phyloP scores from a whole-genome alignment of 2,888 invertebrate genomes.

The Meloe dianella region DNA sequence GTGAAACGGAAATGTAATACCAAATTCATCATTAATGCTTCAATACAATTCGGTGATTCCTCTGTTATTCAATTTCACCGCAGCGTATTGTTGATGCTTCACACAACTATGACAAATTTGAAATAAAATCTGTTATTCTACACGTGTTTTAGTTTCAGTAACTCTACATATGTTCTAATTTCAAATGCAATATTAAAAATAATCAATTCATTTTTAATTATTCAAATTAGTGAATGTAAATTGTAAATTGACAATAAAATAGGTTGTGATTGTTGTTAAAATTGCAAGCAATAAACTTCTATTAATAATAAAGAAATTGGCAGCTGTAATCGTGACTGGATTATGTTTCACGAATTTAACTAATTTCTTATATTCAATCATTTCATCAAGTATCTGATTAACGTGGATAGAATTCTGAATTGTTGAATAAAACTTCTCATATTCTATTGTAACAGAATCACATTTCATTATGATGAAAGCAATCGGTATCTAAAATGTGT shows the following conservation, averaged over 20 bases:
- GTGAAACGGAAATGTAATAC: too few relatives aligned
- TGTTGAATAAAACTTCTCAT: not conserved
- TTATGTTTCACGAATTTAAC: not conserved
- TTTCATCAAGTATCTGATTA: not conserved
- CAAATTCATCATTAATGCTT: too few relatives aligned
- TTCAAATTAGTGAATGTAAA: not conserved
- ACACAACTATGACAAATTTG: too few relatives aligned
- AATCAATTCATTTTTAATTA: too few relatives aligned
- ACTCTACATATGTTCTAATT: too few relatives aligned
- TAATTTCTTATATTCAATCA: not conserved
- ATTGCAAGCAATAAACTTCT: not conserved
- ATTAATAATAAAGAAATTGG: not conserved
- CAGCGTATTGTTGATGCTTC: too few relatives aligned
- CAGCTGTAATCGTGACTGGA: not conserved
- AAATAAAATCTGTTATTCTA: too few relatives aligned
- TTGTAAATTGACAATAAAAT: not conserved
- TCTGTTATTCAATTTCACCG: too few relatives aligned
- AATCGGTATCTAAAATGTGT: not conserved
- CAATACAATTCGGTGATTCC: too few relatives aligned
- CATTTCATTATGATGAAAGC: not conserved
- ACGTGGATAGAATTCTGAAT: not conserved
- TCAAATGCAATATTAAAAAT: too few relatives aligned
- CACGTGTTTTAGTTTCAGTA: too few relatives aligned
- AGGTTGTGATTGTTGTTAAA: not conserved
- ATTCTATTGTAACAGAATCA: not conserved